Conservation (phyloP, 1,140 invertebrate genomes). For the Metopolophium dirhodum region DNA sequence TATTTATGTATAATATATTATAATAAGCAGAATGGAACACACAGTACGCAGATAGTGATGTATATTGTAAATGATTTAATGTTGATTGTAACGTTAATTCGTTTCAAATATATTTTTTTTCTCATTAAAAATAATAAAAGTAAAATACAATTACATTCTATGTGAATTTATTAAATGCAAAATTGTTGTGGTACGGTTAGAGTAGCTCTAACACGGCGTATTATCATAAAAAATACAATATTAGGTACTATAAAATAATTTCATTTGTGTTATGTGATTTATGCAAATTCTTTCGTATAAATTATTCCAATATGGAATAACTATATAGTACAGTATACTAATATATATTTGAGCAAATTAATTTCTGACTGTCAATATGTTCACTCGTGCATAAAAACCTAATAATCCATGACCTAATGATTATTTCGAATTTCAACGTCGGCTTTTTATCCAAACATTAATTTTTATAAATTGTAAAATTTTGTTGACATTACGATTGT, state of each 20-base stretch:
- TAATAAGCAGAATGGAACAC: neutral
- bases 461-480: neutral
- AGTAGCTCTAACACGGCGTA: neutral
- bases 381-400: neutral
- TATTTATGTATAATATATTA: neutral
- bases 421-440: neutral
- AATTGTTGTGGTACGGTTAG: neutral
- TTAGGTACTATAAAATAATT: neutral
- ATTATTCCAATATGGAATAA: constrained; percentile 17
- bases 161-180: neutral
- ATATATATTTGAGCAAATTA: neutral
- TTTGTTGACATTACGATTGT: constrained; percentile 12
- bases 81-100: neutral
- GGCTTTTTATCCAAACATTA: neutral
- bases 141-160: neutral
- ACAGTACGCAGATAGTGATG: neutral
- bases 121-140: neutral
- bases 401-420: constrained; percentile 33
- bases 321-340: neutral
- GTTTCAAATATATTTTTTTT: neutral
- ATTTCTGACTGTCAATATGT: constrained; percentile 10
- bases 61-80: neutral
- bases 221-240: neutral
- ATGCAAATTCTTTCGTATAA: constrained; percentile 18
- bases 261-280: constrained; percentile 24